Base-by-base conservation (phyloP, 1,140 invertebrate genomes). In the Gyrodactylus bullatarudis region DNA sequence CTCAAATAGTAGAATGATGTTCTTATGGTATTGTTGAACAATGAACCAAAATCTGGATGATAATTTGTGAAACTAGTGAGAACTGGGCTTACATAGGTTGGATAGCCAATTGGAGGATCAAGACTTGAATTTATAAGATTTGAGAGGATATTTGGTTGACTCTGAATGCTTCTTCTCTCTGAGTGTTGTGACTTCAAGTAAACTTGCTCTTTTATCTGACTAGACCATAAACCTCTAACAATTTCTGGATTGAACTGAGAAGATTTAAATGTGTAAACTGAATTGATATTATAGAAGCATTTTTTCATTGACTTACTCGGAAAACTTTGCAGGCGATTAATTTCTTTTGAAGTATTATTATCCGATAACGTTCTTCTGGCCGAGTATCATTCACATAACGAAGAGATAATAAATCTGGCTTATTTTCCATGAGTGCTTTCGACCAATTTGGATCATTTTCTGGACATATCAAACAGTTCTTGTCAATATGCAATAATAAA, bases 41-140 rank as follows among this genome's bases (percentile, higher is more conserved):
- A n/a, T n/a, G n/a, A n/a, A n/a, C 84, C 85, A 20, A 92, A 83
- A 79, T 90, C 88, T 74, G 86, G 84, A 78, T 91, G 91, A 0
- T 89, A 92, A 78, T 94, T 90, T 0, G 89, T 88, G 80, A 92
- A 98, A 16, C 91, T 95, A 0, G 94, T 98, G 0, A 91, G 97
- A 26, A 99, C 82, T 0, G 94, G 93, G 0, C 92, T 97, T 1
- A 99, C 95, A 81, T 98, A 99, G 77, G 98, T 98, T 1, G 94
- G 95, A 82, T 98, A 99, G 23, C 77, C 91, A 75, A 99, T 97
- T 0, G 94, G 94, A 80, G 97, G 93, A 84, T 99, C 95, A 83
- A 94, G 98, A 1, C 93, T 97, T 24, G 92, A 97, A 82, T 98
- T 99, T 75, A 98, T 98, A 78, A 98, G 97, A 81, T 99, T 98